These are phyloP conservation scores for Tokudaia muenninki DNA, from an alignment of 2,797 vertebrate genomes.

Conservation along the genomic window DNA sequence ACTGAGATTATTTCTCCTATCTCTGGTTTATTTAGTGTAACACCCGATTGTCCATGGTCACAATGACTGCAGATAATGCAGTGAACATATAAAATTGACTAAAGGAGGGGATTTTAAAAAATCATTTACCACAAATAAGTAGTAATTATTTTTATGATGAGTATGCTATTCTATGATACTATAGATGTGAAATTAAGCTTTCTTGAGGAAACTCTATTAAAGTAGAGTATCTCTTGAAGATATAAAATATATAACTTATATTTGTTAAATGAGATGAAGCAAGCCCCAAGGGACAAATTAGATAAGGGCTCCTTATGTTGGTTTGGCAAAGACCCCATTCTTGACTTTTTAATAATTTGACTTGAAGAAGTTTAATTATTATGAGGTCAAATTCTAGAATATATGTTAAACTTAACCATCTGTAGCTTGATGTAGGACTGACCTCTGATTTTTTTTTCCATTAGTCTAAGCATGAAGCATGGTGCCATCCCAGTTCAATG, in stretches of 20 bases:
- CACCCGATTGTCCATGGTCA: background rate
- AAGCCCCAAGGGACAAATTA: background rate
- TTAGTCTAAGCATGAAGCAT: background rate
- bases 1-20: background rate
- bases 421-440: background rate
- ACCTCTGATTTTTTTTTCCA: background rate
- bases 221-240: background rate
- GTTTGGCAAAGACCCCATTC: background rate
- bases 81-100: background rate
- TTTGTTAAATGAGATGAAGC: background rate
- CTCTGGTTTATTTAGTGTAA: background rate
- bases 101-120: background rate
- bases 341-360: background rate
- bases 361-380: background rate
- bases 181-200: background rate
- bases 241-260: background rate
- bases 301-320: background rate
- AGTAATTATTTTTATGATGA: background rate
- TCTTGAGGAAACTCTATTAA: background rate
- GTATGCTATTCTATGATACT: background rate
- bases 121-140: background rate
- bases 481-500: background rate
- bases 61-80: background rate
- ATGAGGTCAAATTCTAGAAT: background rate
- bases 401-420: background rate